Base-by-base conservation (phyloP, 2,113 vertebrate species). In the Phalacrocorax brasilianus region DNA sequence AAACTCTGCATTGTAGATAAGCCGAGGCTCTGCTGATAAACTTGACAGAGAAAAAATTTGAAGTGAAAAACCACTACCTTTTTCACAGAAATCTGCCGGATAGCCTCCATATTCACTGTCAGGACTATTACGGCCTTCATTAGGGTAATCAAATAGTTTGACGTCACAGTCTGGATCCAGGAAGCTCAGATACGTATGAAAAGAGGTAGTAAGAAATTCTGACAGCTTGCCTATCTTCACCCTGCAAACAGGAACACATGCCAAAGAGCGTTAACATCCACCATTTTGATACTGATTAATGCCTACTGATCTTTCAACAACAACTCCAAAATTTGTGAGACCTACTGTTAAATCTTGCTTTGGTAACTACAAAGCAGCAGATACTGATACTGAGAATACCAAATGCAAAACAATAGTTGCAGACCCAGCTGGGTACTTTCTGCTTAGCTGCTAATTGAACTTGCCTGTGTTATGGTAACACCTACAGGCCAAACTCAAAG, bases 161-260 rank as follows among this genome's bases (percentile, higher is more conserved):
- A 99, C 98, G 11, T 99, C 98, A 66, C 98, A 98, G 72, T 99
- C 99, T 61, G 98, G 97, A 83, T 99, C 99, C 97, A 99, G 97
- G 96, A 99, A 99, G 93, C 98, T 99, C 96, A 99, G 98, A 52
- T 98, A 97, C 0, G 99, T 99, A 97, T 99, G 99, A 94, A 99
- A 99, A 26, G 99, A 99, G 10, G 99, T 99, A 66, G 98, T 99
- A 90, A 99, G 99, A 95, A 99, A 99, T 86, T 98, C 99, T 33
- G 99, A 98, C 11, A 99, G 98, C 77, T 98, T 98, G 66, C 99
- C 99, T 94, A 99, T 98, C 97, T 99, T 99, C 79, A 99, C 99
- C 96, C 99, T 99, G 95, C 18, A 88, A 89, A 88, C 49, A 76
- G 74, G 61, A 95, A 76, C 27, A 24, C 14, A 7, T 21, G 42